These are phyloP conservation scores for Anoplophora glabripennis DNA, from an alignment of 1,140 invertebrate species.

Conservation along the genomic window DNA sequence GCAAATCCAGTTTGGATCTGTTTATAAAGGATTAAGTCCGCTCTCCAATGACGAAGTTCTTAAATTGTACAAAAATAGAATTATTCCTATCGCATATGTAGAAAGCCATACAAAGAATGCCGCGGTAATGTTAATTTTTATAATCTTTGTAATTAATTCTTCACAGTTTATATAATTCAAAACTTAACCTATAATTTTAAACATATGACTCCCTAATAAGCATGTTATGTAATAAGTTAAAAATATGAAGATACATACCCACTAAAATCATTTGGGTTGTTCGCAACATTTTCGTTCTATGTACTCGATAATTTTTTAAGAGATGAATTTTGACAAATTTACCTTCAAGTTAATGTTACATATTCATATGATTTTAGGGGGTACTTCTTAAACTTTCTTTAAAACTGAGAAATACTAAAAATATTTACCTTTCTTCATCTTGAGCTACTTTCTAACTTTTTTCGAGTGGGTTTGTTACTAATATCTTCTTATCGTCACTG, in stretches of 20 bases:
- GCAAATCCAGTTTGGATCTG: conserved; percentile 92
- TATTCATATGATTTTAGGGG: too few species aligned
- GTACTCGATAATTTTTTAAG: too few species aligned
- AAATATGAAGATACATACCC: background rate
- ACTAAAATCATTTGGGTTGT: too few species aligned
- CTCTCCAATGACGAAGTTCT: conserved; percentile 84
- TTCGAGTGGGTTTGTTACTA: background rate
- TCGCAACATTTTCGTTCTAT: too few species aligned
- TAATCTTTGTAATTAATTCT: background rate
- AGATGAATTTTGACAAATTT: too few species aligned
- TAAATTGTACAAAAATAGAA: conserved; percentile 80
- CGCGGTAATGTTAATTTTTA: conserved; percentile 31
- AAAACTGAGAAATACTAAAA: too few species aligned
- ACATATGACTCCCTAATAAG: background rate
- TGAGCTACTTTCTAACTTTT: too few species aligned
- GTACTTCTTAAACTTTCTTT: too few species aligned
- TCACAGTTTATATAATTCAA: background rate
- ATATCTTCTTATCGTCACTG: conserved; percentile 4
- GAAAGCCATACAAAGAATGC: conserved; percentile 57
- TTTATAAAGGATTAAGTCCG: conserved; percentile 83
- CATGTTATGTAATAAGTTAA: background rate
- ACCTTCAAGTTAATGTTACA: too few species aligned
- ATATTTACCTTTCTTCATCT: too few species aligned
- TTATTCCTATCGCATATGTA: conserved; percentile 79
- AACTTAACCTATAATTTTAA: background rate